Evolutionary conservation across 2,113 vertebrate species (phyloP).

Genomic region (Poeciliopsis occidentalis): DNA sequence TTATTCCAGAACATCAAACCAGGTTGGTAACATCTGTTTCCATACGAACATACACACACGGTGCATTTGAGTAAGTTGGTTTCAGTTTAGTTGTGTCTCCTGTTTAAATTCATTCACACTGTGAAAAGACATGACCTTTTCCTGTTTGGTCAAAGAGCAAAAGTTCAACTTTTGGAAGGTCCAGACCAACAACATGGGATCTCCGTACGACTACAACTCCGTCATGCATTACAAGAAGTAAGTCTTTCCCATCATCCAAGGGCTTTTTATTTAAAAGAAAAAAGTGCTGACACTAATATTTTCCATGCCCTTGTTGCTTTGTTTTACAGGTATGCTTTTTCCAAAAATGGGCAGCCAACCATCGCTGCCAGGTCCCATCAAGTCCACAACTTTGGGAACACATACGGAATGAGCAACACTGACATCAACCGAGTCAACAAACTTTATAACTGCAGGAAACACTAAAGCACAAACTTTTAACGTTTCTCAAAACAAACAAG

Average conservation of each 20-base stretch:
- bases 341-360: too few species aligned
- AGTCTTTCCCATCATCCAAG: conserved; percentile 12
- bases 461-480: too few species aligned
- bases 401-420: too few species aligned
- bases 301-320: too few species aligned
- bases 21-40: background rate
- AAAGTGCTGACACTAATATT: too few species aligned
- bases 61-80: background rate
- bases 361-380: too few species aligned
- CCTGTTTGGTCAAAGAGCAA: conserved; percentile 14
- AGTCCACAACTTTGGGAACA: too few species aligned
- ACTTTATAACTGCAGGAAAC: too few species aligned
- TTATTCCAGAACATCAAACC: conserved; percentile 50
- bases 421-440: too few species aligned
- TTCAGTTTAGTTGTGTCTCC: background rate
- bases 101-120: background rate
- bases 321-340: too few species aligned
- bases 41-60: background rate
- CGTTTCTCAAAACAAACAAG: too few species aligned
- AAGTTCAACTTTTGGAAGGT: conserved; percentile 12
- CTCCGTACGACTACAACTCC: conserved; percentile 70
- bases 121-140: background rate
- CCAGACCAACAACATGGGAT: conserved; percentile 66
- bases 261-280: too few species aligned
- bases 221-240: conserved; percentile 74